phyloP scores from a whole-genome alignment of 2,888 invertebrate genomes.

The Euplagia quadripunctaria region DNA sequence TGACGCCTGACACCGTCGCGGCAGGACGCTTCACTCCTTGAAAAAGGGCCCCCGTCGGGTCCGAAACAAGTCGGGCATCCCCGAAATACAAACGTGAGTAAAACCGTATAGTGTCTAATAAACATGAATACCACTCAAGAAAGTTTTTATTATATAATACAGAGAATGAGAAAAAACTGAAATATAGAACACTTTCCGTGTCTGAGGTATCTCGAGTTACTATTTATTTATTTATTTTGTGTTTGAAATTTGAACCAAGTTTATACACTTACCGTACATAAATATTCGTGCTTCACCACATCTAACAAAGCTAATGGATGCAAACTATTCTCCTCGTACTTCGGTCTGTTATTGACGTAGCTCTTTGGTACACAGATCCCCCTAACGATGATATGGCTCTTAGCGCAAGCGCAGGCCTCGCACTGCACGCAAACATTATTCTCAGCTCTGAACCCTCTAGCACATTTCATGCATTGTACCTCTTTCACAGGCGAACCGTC shows the following conservation, averaged over 20 bases:
- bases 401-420: constrained; percentile 68
- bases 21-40: too few species aligned
- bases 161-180: too few species aligned
- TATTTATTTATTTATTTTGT: too few species aligned
- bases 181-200: too few species aligned
- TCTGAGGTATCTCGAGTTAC: too few species aligned
- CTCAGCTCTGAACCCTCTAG: constrained; percentile 67
- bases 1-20: too few species aligned
- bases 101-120: too few species aligned
- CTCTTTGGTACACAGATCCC: constrained; percentile 71
- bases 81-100: too few species aligned
- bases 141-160: too few species aligned
- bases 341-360: constrained; percentile 70
- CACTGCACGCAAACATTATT: constrained; percentile 72
- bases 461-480: constrained; percentile 79
- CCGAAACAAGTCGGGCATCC: too few species aligned
- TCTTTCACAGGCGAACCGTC: constrained; percentile 79
- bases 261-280: constrained; percentile 71
- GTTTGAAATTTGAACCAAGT: not conserved
- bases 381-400: constrained; percentile 65
- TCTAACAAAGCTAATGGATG: constrained; percentile 70
- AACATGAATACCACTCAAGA: too few species aligned
- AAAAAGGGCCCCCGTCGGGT: too few species aligned
- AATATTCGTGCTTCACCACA: constrained; percentile 75
- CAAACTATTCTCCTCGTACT: constrained; percentile 66